Base-by-base conservation (phyloP, 2,113 vertebrate species). In the Phylloscopus trochiloides region DNA sequence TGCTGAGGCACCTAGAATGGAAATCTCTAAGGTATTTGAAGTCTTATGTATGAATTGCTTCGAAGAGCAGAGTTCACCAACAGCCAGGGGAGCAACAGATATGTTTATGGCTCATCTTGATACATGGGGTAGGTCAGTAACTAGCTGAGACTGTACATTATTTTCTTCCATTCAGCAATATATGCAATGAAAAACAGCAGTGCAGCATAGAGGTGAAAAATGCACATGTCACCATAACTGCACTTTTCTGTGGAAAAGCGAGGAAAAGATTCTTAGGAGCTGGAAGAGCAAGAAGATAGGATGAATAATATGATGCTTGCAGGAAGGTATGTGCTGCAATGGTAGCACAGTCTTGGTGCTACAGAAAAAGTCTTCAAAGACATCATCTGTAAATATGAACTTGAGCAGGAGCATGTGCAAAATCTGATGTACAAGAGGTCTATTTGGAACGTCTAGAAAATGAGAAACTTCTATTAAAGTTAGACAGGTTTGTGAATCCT, bases 141-240 rank as follows among this genome's bases (percentile, higher is more conserved):
- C 79, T 72, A 94, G 79, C 86, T 94, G 88, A 94, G 89, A 84
- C 36, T 86, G 55, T 90, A 57, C 48, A 77, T 91, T 91, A 91
- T 94, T 96, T 95, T 78, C 52, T 91, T 93, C 59, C 55, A 92
- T 95, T 97, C 91, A 95, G 91, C 91, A 92, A 63, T 71, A 91
- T 67, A 91, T 57, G 36, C 86, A 63, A 29, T 78, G 61, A 75
- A 77, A 92, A 94, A 88, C 66, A 88, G 82, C 90, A 94, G 78
- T 58, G 51, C 67, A 62, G 21, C 2, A 2, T 16, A 73, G 59
- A 89, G 73, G 52, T 91, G 92, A 96, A 94, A 95, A 97, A 97
- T 91, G 83, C 43, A 67, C 51, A 7, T 78, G 82, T 92, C 86
- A 88, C 55, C 15, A 6, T 91, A 92, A 89, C 72, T 84, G 32